phyloP scores from a whole-genome alignment of 37 sponge, comb jelly and placozoan genomes.

The Geodia barretti region DNA sequence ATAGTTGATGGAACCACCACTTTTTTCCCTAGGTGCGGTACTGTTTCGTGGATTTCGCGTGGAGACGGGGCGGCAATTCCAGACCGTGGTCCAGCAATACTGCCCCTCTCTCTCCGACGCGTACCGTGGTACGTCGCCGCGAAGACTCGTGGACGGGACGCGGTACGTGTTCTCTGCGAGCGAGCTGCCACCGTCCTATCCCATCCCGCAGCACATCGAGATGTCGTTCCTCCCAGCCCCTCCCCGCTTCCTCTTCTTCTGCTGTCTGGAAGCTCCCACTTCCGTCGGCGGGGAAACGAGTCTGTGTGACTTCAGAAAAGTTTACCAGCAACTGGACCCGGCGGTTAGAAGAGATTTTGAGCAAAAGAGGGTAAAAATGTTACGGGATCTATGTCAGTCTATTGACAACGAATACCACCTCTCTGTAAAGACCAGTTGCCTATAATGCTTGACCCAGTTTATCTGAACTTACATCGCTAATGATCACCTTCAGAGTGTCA shows the following conservation, averaged over 20 bases:
- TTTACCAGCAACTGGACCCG: slow-evolving; percentile 68
- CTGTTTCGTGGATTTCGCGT: slow-evolving; percentile 63
- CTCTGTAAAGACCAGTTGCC: too few relatives aligned
- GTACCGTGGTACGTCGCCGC: slow-evolving; percentile 76
- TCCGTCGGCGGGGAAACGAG: slow-evolving; percentile 74
- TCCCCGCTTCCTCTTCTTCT: slow-evolving; percentile 69
- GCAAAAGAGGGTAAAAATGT: slow-evolving; percentile 60
- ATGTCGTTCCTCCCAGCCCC: slow-evolving; percentile 77
- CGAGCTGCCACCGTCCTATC: slow-evolving; percentile 67
- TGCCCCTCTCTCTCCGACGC: slow-evolving; percentile 50
- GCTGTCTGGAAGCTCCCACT: slow-evolving; percentile 71
- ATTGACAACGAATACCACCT: too few relatives aligned
- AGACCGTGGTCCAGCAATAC: slow-evolving; percentile 36
- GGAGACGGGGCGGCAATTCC: slow-evolving; percentile 39
- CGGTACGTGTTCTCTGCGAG: slow-evolving; percentile 77
- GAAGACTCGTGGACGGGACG: slow-evolving; percentile 63
- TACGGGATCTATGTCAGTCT: too few relatives aligned
- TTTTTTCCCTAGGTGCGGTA: slow-evolving; percentile 79
- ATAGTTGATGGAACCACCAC: too few relatives aligned
- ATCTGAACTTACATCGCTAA: too few relatives aligned
- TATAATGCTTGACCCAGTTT: too few relatives aligned
- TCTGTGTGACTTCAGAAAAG: slow-evolving; percentile 70
- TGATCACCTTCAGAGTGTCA: too few relatives aligned
- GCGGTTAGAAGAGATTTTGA: slow-evolving; percentile 54
- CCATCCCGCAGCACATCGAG: slow-evolving; percentile 79